Evolutionary conservation across 2,888 invertebrate genomes (phyloP).

Genomic region (Platycnemis pennipes): DNA sequence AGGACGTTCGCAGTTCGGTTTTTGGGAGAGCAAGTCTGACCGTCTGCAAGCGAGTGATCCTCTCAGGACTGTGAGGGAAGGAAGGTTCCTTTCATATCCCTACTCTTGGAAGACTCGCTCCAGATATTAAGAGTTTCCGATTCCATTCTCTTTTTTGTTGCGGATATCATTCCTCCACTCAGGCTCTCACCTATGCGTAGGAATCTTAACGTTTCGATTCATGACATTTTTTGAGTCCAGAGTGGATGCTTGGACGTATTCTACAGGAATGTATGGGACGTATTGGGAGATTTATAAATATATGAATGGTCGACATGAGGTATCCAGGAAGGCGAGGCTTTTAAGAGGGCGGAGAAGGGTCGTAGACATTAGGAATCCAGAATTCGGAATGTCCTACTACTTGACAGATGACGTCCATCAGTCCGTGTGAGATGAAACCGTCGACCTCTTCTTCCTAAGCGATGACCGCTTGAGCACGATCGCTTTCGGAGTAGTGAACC

Average conservation of each 20-base stretch:
- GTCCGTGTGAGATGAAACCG: background rate
- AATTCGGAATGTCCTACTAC: background rate
- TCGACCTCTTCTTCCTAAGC: background rate
- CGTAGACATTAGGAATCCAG: background rate
- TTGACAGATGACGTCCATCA: background rate
- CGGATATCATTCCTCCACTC: background rate
- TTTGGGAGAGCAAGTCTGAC: background rate
- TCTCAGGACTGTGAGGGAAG: background rate
- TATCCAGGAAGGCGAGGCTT: background rate
- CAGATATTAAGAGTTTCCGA: background rate
- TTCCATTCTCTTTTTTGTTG: background rate
- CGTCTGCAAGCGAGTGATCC: background rate
- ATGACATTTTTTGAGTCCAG: background rate
- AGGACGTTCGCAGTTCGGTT: background rate
- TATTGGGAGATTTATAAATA: background rate
- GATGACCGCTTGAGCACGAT: background rate
- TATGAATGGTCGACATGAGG: background rate
- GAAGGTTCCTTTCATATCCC: background rate
- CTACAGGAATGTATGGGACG: background rate
- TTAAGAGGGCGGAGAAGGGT: background rate
- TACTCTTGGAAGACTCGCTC: background rate
- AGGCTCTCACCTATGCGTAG: background rate
- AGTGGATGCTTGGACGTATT: slow-evolving; percentile 5
- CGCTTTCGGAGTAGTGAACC: no score
- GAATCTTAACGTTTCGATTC: background rate